Conservation (phyloP, 2,888 invertebrate genomes). For the Oithona nana region DNA sequence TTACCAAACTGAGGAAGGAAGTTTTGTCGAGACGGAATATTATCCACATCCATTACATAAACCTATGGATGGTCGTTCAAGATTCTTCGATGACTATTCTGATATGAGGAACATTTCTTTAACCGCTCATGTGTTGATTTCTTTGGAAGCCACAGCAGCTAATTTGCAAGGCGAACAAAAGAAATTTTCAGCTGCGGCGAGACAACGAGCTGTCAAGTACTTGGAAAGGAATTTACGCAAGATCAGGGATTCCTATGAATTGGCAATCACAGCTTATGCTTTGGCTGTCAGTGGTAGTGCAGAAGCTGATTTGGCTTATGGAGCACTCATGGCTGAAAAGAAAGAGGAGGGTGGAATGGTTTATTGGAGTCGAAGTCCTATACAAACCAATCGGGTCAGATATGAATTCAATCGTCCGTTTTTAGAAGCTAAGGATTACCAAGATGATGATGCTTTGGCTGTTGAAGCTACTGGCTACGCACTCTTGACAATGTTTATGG, state of each 20-base stretch:
- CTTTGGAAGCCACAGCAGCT: constrained; percentile 32
- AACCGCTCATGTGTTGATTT: constrained; percentile 80
- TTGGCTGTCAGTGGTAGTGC: constrained; percentile 28
- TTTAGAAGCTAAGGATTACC: constrained; percentile 26
- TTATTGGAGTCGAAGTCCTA: constrained; percentile 22
- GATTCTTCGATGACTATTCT: constrained; percentile 9
- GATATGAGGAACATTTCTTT: constrained; percentile 52
- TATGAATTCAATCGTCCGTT: constrained; percentile 27
- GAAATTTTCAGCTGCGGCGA: constrained; percentile 24
- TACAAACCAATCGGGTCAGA: constrained; percentile 19
- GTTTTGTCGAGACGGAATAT: constrained; percentile 36
- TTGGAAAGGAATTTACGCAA: constrained; percentile 26
- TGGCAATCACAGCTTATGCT: constrained; percentile 34
- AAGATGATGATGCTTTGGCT: constrained; percentile 25
- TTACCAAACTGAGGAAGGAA: constrained; percentile 64
- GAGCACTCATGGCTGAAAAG: constrained; percentile 23
- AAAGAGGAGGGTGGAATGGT: constrained; percentile 23
- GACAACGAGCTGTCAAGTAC: constrained; percentile 25
- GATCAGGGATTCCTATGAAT: constrained; percentile 30
- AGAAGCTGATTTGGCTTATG: constrained; percentile 28
- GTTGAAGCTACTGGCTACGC: constrained; percentile 32
- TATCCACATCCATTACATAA: constrained; percentile 20
- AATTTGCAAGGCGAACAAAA: constrained; percentile 26
- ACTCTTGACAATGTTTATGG: constrained; percentile 27
- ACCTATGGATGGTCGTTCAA: constrained; percentile 19